Evolutionary conservation across 2,113 vertebrate species (phyloP).

Genomic region (Struthidea cinerea): DNA sequence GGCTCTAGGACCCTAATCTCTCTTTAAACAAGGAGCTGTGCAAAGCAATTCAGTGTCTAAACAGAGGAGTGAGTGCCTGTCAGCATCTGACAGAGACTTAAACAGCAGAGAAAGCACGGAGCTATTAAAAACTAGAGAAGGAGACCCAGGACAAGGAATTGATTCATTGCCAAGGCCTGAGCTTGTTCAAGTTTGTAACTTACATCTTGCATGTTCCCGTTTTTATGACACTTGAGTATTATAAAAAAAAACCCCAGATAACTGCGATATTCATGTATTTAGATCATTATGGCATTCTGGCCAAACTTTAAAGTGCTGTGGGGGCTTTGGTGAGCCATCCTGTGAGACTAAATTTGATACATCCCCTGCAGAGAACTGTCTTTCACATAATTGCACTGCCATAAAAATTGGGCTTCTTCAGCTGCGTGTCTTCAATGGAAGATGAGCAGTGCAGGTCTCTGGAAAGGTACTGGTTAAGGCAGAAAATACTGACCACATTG

Average conservation of each 20-base stretch:
- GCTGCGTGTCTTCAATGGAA: background rate
- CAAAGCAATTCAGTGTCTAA: constrained; percentile 25
- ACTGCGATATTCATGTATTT: background rate
- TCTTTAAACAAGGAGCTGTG: constrained; percentile 31
- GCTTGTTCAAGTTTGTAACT: background rate
- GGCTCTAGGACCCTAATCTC: constrained; percentile 23
- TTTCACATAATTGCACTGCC: background rate
- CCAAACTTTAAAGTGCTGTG: background rate
- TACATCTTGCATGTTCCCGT: background rate
- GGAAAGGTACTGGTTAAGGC: background rate
- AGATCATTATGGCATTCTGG: background rate
- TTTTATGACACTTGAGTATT: background rate
- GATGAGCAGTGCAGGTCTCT: background rate
- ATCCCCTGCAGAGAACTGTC: background rate
- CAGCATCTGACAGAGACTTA: background rate
- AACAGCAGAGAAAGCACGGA: background rate
- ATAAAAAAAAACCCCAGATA: background rate
- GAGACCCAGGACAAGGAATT: background rate
- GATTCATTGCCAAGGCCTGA: background rate
- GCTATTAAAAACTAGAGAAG: background rate
- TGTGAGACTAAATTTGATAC: background rate
- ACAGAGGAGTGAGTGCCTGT: constrained; percentile 12
- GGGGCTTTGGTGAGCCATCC: background rate
- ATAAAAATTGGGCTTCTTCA: background rate
- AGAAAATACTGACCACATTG: background rate